Evolutionary conservation across 2,797 vertebrate genomes (phyloP).

Genomic region (Heterohyrax brucei): DNA sequence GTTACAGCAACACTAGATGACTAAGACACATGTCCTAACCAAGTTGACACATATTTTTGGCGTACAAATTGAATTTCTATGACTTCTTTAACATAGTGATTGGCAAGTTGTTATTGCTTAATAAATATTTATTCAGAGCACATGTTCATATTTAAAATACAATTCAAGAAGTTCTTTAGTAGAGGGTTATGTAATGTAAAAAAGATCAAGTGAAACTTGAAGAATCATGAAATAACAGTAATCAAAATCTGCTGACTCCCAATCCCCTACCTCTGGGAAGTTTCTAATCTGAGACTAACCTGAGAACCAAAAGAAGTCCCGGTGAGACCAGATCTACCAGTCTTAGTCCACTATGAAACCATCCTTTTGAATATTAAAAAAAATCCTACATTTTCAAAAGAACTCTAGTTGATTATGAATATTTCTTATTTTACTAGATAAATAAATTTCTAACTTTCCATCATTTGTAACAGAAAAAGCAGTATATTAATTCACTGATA

Average conservation of each 20-base stretch:
- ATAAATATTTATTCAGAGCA: background rate
- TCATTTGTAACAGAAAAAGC: background rate
- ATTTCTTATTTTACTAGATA: background rate
- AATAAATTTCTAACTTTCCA: background rate
- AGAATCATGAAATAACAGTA: background rate
- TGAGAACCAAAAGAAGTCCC: background rate
- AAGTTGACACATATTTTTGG: too few relatives aligned
- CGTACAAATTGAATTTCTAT: too few relatives aligned
- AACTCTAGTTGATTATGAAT: background rate
- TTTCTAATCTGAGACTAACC: background rate
- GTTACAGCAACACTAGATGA: too few relatives aligned
- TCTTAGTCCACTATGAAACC: background rate
- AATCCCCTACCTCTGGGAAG: background rate
- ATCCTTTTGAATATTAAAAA: slow-evolving; percentile 6
- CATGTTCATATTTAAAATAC: background rate
- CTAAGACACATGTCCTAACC: too few relatives aligned
- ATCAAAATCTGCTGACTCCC: background rate
- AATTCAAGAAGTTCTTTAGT: slow-evolving; percentile 1
- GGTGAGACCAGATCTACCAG: background rate
- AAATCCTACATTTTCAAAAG: background rate
- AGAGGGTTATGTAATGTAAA: background rate
- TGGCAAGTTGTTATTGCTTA: too few relatives aligned
- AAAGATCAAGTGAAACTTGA: background rate
- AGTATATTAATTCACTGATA: background rate
- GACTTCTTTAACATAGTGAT: too few relatives aligned